phyloP scores from a whole-genome alignment of 2,113 vertebrate species.

The Dasyurus viverrinus region DNA sequence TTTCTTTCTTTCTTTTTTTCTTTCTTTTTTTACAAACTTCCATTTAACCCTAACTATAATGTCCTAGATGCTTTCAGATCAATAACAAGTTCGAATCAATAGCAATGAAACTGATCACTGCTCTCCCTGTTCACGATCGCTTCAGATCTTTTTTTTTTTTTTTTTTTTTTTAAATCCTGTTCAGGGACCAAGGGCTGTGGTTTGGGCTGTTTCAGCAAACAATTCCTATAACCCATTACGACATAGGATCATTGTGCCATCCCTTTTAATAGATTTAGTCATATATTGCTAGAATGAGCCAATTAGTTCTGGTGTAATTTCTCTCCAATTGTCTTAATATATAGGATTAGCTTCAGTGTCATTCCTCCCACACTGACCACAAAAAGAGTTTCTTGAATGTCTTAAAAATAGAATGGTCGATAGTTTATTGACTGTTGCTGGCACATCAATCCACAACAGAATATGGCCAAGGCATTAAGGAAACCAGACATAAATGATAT shows the following conservation, averaged over 20 bases:
- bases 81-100: neutral
- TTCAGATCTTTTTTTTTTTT: neutral
- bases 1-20: neutral
- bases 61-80: neutral
- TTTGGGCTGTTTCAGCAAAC: neutral
- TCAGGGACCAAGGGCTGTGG: neutral
- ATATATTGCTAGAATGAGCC: neutral
- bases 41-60: neutral
- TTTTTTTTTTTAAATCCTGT: neutral
- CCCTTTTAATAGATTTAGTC: slow-evolving; percentile 14
- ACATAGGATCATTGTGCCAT: neutral
- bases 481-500: slow-evolving; percentile 73
- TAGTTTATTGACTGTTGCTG: slow-evolving; percentile 74
- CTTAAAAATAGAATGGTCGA: slow-evolving; percentile 66
- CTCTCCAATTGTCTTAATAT: slow-evolving; percentile 10
- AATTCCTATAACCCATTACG: neutral
- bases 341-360: slow-evolving; percentile 4
- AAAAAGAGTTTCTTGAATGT: slow-evolving; percentile 49
- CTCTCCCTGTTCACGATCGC: neutral
- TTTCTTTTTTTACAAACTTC: neutral
- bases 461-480: slow-evolving; percentile 59
- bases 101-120: neutral
- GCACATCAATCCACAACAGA: slow-evolving; percentile 60
- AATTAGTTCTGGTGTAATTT: neutral
- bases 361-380: slow-evolving; percentile 62